These are phyloP conservation scores for Apodemia hepburni DNA, from an alignment of 2,888 invertebrate species.

Conservation along the genomic window DNA sequence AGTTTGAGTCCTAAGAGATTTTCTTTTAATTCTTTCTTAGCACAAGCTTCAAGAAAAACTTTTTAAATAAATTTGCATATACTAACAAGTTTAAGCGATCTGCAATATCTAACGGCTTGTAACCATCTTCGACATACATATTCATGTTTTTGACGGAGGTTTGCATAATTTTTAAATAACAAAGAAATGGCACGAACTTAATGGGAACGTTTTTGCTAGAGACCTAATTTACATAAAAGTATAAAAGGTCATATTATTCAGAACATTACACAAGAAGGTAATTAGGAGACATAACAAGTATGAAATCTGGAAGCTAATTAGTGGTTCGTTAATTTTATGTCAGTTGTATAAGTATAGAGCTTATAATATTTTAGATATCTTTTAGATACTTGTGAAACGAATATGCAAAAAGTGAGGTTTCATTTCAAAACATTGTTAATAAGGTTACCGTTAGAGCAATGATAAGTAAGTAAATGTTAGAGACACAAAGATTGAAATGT, in stretches of 20 bases:
- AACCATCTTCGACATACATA: constrained; percentile 36
- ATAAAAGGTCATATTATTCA: constrained; percentile 9
- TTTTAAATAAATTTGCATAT: constrained; percentile 12
- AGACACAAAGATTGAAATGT: too few species aligned
- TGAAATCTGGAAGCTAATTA: background rate
- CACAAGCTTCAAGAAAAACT: background rate
- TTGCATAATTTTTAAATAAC: constrained; percentile 46
- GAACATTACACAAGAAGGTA: background rate
- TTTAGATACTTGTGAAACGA: too few species aligned
- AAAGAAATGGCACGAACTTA: constrained; percentile 42
- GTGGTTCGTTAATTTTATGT: background rate
- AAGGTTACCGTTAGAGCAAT: too few species aligned
- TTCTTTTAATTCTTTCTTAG: background rate
- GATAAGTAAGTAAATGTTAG: too few species aligned
- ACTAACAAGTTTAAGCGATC: constrained; percentile 6
- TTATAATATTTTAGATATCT: too few species aligned
- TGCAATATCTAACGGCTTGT: constrained; percentile 6
- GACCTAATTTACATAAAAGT: constrained; percentile 32
- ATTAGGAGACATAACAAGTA: background rate
- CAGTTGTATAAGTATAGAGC: background rate
- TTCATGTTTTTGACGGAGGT: constrained; percentile 38
- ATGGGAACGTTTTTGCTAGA: constrained; percentile 39
- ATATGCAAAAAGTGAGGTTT: too few species aligned
- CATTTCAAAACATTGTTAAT: too few species aligned
- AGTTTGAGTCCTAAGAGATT: too few species aligned